Evolutionary conservation across 1,140 invertebrate genomes (phyloP), one percentile per base, ranked within the genome.

Genomic region (Pseudomyrmex flavicornis): DNA sequence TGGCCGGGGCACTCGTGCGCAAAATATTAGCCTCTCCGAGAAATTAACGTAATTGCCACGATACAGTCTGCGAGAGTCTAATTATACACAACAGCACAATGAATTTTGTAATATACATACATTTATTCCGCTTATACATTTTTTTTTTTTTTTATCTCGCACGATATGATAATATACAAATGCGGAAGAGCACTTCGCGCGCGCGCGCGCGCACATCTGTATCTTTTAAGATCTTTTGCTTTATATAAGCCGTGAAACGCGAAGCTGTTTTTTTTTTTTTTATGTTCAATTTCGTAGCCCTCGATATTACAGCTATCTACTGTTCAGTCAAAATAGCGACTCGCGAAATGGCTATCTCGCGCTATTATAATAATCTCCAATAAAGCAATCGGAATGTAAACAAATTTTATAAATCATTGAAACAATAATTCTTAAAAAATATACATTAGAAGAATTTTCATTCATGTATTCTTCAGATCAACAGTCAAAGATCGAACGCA

Each of bases 41-140:
- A 70, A 79, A 79, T 80, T 80, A 80, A 15, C 76, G 54, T 80
- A 80, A 70, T 70, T 70, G 76, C 54, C 54, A 70, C 65, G 54
- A 80, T 70, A 70, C 66, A 48, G 76, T 70, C 65, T 46, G 15
- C 76, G 69, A 26, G 35, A 35, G 7, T 35, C 65, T 79, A 79
- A 79, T 79, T 79, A 79, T 59, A 58, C 22, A 12, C 65, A 59
- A 15, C 13, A 61, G 17, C 26, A 79, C 13, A 56, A 70, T 70
- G 54, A 79, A 79, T 79, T 79, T 54, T 17, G 10, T 77, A 52
- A 17, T 26, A 35, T 20, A 35, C 35, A 35, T 35, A 35, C 35
- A 35, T 35, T 35, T 35, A 35, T 35, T 35, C 5, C 35, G 52
- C 15, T 79, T 79, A 48, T 79, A 65, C 22, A 52, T 69, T 79